phyloP scores from a whole-genome alignment of 2,113 vertebrate species.

The Phylloscopus trochilus region DNA sequence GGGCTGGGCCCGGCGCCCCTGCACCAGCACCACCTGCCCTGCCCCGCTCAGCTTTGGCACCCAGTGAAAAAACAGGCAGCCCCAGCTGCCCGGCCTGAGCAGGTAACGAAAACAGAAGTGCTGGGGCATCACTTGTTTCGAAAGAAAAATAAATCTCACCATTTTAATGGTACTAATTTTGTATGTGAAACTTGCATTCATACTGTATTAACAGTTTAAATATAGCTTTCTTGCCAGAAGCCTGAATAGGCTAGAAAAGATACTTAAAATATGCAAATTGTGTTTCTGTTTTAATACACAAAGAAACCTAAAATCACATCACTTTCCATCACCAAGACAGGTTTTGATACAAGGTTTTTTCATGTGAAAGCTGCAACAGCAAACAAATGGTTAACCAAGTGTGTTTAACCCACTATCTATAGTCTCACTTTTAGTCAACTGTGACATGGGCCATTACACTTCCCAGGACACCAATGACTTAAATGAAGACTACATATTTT shows the following conservation, averaged over 20 bases:
- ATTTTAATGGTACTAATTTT: constrained; percentile 58
- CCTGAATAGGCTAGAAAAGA: constrained; percentile 70
- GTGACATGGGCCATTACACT: constrained; percentile 58
- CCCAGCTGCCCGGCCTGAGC: constrained; percentile 35
- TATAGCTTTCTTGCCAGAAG: constrained; percentile 71
- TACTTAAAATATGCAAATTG: constrained; percentile 72
- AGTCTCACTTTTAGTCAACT: constrained; percentile 73
- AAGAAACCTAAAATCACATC: constrained; percentile 73
- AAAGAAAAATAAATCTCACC: constrained; percentile 60
- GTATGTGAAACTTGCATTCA: constrained; percentile 64
- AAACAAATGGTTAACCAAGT: constrained; percentile 77
- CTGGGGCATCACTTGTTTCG: constrained; percentile 14
- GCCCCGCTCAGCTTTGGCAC: not conserved
- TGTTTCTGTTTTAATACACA: constrained; percentile 77
- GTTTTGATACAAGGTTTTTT: constrained; percentile 71
- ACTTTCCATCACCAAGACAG: constrained; percentile 75
- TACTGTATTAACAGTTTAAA: constrained; percentile 70
- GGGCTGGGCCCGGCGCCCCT: not conserved
- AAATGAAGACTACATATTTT: constrained; percentile 59
- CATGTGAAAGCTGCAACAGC: constrained; percentile 71
- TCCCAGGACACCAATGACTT: constrained; percentile 55
- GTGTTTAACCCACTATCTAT: constrained; percentile 54
- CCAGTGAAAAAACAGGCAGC: not conserved
- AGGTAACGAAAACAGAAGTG: constrained; percentile 44
- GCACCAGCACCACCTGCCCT: constrained; percentile 13